phyloP scores from a whole-genome alignment of 1,140 invertebrate genomes.

The Ceratina japonica region DNA sequence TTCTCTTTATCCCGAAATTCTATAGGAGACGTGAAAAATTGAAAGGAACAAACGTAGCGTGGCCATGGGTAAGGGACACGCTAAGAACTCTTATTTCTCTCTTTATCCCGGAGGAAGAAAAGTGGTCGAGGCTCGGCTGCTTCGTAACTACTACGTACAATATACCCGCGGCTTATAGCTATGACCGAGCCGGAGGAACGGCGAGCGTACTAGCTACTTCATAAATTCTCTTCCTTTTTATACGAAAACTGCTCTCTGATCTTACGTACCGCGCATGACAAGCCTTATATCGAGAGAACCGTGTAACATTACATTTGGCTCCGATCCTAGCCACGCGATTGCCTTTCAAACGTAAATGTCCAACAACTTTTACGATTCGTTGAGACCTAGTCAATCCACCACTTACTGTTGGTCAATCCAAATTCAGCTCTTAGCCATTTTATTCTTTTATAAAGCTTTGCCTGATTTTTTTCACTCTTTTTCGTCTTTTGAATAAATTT shows the following conservation, averaged over 20 bases:
- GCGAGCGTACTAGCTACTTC: not conserved
- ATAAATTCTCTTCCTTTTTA: constrained; percentile 24
- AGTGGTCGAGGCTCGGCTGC: not conserved
- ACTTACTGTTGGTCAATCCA: too few relatives aligned
- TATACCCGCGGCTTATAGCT: not conserved
- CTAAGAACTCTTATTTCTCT: not conserved
- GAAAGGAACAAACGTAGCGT: not conserved
- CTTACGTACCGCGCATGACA: not conserved
- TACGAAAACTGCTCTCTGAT: constrained; percentile 15
- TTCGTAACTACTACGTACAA: not conserved
- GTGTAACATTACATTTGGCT: too few relatives aligned
- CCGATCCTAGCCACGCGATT: too few relatives aligned
- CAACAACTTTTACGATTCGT: too few relatives aligned
- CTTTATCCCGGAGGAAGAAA: constrained; percentile 2
- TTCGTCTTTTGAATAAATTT: too few relatives aligned
- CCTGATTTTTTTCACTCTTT: too few relatives aligned
- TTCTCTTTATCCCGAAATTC: too few relatives aligned
- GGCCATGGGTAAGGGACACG: too few relatives aligned
- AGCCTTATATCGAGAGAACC: not conserved
- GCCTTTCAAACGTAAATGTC: too few relatives aligned
- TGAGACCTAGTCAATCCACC: too few relatives aligned
- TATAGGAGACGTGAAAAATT: not conserved
- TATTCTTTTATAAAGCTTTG: too few relatives aligned
- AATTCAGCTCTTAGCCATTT: too few relatives aligned
- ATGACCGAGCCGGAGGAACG: not conserved